phyloP scores from a whole-genome alignment of 2,113 vertebrate species.

The Rhombomys opimus region DNA sequence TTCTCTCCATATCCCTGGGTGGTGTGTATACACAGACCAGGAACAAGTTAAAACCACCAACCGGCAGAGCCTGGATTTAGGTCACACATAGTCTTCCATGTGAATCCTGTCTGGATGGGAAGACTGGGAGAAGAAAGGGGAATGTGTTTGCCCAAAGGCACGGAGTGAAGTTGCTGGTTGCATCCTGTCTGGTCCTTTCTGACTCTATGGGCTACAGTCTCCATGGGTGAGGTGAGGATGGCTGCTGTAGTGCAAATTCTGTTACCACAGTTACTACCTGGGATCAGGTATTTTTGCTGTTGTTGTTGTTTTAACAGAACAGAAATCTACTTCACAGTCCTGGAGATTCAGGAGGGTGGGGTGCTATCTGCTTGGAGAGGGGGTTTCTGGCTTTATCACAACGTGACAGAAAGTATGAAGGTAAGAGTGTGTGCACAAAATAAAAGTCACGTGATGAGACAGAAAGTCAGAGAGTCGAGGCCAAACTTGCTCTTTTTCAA shows the following conservation, averaged over 20 bases:
- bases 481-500: not conserved
- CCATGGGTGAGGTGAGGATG: accelerated
- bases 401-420: not conserved
- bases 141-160: not conserved
- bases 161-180: too few relatives aligned
- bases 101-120: not conserved
- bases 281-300: too few relatives aligned
- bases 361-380: not conserved
- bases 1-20: not conserved
- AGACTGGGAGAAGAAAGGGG: not conserved
- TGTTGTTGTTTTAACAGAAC: not conserved
- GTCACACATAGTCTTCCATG: not conserved
- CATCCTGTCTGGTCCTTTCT: too few relatives aligned
- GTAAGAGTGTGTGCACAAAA: not conserved
- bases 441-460: not conserved
- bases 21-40: too few relatives aligned
- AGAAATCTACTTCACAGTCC: not conserved
- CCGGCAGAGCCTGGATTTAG: not conserved
- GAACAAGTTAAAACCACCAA: not conserved
- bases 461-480: not conserved
- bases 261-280: not conserved
- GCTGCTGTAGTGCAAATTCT: not conserved
- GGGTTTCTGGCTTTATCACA: not conserved
- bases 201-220: not conserved
- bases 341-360: not conserved